Conservation (phyloP, 2,113 vertebrate genomes). For the Natator depressus region DNA sequence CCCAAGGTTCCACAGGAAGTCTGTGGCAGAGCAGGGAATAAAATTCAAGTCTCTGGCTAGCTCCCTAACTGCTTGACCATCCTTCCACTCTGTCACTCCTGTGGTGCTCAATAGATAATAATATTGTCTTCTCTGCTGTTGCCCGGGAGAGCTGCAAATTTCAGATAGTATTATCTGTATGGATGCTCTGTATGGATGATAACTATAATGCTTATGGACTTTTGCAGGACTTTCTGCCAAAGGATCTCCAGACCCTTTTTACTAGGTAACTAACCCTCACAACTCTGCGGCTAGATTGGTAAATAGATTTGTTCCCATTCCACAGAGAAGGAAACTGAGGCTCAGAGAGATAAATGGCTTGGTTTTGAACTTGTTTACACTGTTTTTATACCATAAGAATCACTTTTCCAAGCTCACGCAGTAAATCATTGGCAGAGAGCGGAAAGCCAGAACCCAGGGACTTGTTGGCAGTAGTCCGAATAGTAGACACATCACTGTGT, state of each 20-base stretch:
- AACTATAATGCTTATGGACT: neutral
- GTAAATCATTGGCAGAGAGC: neutral
- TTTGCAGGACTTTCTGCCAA: neutral
- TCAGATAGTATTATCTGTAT: neutral
- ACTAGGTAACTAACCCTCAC: neutral
- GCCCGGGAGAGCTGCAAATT: neutral
- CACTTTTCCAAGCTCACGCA: accelerated
- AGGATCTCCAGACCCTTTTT: neutral
- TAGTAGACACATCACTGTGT: neutral
- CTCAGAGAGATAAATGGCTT: neutral
- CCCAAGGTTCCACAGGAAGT: neutral
- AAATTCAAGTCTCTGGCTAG: neutral
- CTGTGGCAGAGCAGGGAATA: neutral
- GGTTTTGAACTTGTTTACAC: neutral
- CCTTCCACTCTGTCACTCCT: neutral
- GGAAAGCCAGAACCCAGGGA: neutral
- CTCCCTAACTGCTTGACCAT: neutral
- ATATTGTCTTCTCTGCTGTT: neutral
- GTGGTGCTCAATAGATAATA: neutral
- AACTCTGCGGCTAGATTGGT: too few species aligned
- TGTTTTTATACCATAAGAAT: neutral
- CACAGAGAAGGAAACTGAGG: neutral
- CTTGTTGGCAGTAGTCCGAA: neutral
- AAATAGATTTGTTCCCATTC: neutral
- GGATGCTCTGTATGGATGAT: neutral